Percentiles rank a stretch among this genome's conserved stretches.
These are phyloP conservation scores for Gryon sp. DNA, from an alignment of 1,140 invertebrate genomes.

Conservation along the genomic window DNA sequence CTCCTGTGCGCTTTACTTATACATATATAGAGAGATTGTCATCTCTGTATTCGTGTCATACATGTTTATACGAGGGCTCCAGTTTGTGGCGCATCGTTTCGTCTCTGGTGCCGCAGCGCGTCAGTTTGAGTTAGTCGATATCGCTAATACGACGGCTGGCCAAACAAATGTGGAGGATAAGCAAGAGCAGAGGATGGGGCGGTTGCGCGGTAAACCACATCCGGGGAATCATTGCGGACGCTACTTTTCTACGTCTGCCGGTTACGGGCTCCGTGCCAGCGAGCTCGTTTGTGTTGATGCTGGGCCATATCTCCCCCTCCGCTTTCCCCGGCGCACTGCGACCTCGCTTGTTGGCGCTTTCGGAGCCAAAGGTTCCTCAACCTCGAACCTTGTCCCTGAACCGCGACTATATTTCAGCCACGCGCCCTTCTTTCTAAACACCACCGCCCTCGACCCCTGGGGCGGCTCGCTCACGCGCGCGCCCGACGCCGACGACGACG, in stretches of 20 bases:
- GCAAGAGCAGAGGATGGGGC: conserved; percentile 17
- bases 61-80: conserved; percentile 12
- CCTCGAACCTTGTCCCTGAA: conserved; percentile 62
- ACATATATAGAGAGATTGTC: no score
- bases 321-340: conserved; percentile 37
- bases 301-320: neutral
- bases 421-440: conserved; percentile 19
- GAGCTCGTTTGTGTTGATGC: conserved; percentile 44
- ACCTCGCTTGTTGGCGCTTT: conserved; percentile 39
- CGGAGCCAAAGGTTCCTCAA: conserved; percentile 41
- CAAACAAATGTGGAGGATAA: conserved; percentile 60
- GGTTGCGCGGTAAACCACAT: conserved; percentile 57
- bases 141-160: conserved; percentile 55
- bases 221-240: conserved; percentile 61
- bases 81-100: conserved; percentile 26
- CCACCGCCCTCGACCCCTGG: no score
- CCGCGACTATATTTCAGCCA: conserved; percentile 37
- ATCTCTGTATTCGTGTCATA: no score
- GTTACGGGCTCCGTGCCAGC: conserved; percentile 50
- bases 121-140: conserved; percentile 55
- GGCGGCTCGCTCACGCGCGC: neutral
- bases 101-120: conserved; percentile 40
- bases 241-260: conserved; percentile 56
- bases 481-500: conserved; percentile 6
- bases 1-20: no score